Base-by-base conservation (phyloP, 2,797 vertebrate species). In the Spinibarbus caldwelli region DNA sequence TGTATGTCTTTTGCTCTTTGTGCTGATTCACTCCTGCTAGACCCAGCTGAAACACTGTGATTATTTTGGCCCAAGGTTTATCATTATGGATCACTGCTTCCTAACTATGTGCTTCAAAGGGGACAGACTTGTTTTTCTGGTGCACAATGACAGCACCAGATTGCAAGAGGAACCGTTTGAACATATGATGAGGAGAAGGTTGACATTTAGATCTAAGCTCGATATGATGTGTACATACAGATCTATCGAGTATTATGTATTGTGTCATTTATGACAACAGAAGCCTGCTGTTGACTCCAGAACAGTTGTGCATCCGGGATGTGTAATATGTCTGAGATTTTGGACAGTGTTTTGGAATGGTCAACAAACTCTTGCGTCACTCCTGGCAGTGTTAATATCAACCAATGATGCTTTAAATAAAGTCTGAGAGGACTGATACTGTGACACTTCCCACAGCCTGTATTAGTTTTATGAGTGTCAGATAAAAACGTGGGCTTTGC, bases 31-130 rank as follows among this genome's bases (percentile, higher is more conserved):
- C 68, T 29, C 38, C 17, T 10, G 34, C n/a, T 23, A 43, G 59
- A 64, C 68, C 57, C 47, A 78, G 54, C n/a, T 62, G 19, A 26
- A 78, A 49, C 43, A 10, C 38, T 52, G 21, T 49, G 52, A 68
- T 66, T 75, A 62, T n/a, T 54, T 77, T 71, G 49, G 59, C 68
- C 84, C 23, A 70, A 47, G 52, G 59, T 57, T 73, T 78, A 80
- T 78, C 66, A 76, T 88, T 82, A 59, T 87, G 86, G 75, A 86
- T 85, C 87, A 86, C 57, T 83, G 85, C 34, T 52, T 79, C 26
- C 36, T 80, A 49, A 26, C 36, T 85, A 49, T 4, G 38, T n/a
- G 77, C 70, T 68, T 85, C 62, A 76, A 49, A 84, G 41, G 7
- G 54, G 38, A 82, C 34, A 6, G 76, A 64, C 54, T 72, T 45